A percentile compares a stretch with the other conserved stretches of the same genome.
phyloP scores from a whole-genome alignment of 2,888 invertebrate genomes.

The Cryptophagus acutangulus region DNA sequence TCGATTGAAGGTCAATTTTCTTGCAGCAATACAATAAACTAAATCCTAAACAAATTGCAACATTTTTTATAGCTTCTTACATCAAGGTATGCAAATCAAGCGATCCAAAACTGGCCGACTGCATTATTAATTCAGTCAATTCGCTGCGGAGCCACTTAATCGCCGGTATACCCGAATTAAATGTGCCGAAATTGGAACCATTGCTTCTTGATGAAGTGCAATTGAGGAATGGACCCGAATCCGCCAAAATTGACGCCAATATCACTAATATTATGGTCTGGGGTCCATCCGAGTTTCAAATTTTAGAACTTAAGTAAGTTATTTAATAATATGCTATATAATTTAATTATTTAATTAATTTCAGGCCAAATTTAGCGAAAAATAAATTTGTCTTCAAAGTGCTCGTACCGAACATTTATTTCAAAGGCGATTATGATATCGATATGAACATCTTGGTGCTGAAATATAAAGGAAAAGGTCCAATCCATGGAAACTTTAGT shows the following conservation, averaged over 20 bases:
- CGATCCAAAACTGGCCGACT: conserved; percentile 41
- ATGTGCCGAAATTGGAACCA: conserved; percentile 54
- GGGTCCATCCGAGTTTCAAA: conserved; percentile 58
- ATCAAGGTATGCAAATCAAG: conserved; percentile 40
- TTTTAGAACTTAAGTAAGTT: conserved; percentile 54
- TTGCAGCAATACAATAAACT: neutral
- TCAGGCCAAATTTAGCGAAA: conserved; percentile 57
- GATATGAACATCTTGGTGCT: conserved; percentile 61
- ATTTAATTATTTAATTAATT: neutral
- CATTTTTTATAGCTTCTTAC: conserved; percentile 38
- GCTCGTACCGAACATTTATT: conserved; percentile 55
- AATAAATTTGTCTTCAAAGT: conserved; percentile 61
- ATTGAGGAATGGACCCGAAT: conserved; percentile 39
- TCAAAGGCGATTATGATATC: conserved; percentile 64
- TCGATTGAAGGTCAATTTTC: conserved; percentile 1
- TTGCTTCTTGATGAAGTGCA: conserved; percentile 39
- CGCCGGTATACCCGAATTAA: conserved; percentile 51
- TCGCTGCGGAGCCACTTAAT: conserved; percentile 39
- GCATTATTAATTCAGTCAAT: conserved; percentile 44
- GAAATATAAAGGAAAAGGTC: conserved; percentile 59
- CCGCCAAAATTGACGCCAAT: conserved; percentile 52
- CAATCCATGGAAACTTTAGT: conserved; percentile 64
- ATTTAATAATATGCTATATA: neutral
- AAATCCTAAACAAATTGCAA: neutral
- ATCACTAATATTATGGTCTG: conserved; percentile 58